Percentiles rank a stretch among this genome's conserved stretches.
These are phyloP conservation scores for Chesias legatella DNA, from an alignment of 2,888 invertebrate species.

Conservation along the genomic window DNA sequence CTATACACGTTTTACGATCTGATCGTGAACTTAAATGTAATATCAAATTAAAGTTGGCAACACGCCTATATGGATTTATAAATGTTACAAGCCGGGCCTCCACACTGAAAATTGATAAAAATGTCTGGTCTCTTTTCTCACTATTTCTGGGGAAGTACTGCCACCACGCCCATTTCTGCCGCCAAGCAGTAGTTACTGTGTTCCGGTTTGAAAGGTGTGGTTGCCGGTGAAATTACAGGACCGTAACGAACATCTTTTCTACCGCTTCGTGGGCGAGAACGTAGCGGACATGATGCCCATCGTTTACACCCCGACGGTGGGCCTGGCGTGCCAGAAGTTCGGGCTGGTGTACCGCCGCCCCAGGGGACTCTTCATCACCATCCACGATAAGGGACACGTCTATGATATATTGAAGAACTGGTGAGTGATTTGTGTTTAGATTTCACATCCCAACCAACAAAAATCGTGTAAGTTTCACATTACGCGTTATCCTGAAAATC, in stretches of 20 bases:
- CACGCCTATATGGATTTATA: too few relatives aligned
- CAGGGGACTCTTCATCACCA: constrained; percentile 96
- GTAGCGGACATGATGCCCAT: constrained; percentile 97
- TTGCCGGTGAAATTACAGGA: constrained; percentile 79
- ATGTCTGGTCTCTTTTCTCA: too few relatives aligned
- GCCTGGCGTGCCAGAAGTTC: constrained; percentile 97
- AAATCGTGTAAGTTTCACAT: too few relatives aligned
- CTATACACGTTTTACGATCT: not conserved
- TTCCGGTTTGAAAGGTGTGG: too few relatives aligned
- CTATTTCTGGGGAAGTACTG: too few relatives aligned
- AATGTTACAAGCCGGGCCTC: too few relatives aligned
- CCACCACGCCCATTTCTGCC: too few relatives aligned
- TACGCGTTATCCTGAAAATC: too few relatives aligned
- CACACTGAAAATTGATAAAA: too few relatives aligned
- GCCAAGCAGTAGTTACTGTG: too few relatives aligned
- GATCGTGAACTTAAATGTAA: not conserved
- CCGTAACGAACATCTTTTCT: constrained; percentile 97
- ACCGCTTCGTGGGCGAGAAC: constrained; percentile 91
- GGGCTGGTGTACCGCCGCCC: constrained; percentile 95
- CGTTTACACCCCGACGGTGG: constrained; percentile 99
- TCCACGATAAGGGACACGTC: constrained; percentile 96
- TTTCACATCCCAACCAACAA: too few relatives aligned
- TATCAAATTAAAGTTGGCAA: not conserved
- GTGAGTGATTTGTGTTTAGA: constrained; percentile 70
- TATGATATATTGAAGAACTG: constrained; percentile 97